These are phyloP conservation scores for Tachina lurida DNA, from an alignment of 2,888 invertebrate genomes.

Conservation along the genomic window DNA sequence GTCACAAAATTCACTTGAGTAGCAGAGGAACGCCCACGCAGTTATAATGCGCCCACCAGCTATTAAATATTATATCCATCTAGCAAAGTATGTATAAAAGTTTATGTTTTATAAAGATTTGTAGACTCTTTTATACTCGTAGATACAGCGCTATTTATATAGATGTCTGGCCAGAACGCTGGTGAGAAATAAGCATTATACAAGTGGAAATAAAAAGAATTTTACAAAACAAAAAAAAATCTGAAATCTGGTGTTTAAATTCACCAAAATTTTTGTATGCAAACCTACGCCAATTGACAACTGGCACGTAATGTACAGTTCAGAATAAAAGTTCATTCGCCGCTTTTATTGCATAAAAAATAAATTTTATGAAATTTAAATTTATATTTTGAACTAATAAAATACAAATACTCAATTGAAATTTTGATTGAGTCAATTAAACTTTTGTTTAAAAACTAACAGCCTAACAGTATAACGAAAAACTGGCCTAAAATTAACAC, in stretches of 20 bases:
- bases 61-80: conserved; percentile 29
- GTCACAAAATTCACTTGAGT: conserved; percentile 44
- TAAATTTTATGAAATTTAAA: too few relatives aligned
- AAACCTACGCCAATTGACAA: conserved; percentile 39
- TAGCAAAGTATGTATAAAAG: conserved; percentile 4
- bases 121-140: not conserved
- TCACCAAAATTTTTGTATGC: conserved; percentile 3
- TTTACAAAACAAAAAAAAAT: too few relatives aligned
- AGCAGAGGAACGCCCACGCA: conserved; percentile 50
- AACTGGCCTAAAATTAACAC: too few relatives aligned
- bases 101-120: conserved; percentile 25
- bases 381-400: too few relatives aligned
- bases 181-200: conserved; percentile 48
- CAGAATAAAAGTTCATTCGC: not conserved
- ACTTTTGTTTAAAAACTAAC: too few relatives aligned
- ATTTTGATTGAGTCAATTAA: too few relatives aligned
- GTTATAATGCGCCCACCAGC: conserved; percentile 42
- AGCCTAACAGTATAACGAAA: too few relatives aligned
- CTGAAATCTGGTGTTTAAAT: not conserved
- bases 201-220: too few relatives aligned
- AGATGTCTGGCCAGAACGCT: conserved; percentile 39
- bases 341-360: not conserved
- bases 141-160: not conserved
- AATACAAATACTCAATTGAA: too few relatives aligned
- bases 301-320: conserved; percentile 4